Evolutionary conservation across 2,888 invertebrate genomes (phyloP), one percentile per base, ranked within the genome.

Genomic region (Liodrosophila aerea): DNA sequence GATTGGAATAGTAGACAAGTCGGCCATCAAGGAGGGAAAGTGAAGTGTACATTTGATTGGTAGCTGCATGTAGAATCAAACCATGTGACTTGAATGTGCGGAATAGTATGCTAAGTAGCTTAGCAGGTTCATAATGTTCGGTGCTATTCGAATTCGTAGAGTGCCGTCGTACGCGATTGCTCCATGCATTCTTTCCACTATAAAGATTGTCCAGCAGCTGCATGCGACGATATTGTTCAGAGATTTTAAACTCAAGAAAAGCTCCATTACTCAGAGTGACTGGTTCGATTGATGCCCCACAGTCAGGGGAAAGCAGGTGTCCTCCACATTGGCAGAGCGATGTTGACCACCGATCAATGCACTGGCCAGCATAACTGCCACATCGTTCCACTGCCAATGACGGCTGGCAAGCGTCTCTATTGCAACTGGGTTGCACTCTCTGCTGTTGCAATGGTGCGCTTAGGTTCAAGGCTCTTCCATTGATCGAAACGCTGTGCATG

Each of bases 401-500:
- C 0, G 90, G 89, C 50, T 91, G 92, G 76, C 95, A 95, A 0
- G 93, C 93, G 73, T 92, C 93, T 60, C 97, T 92, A 46, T 93
- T 93, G 87, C 98, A 98, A 5, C 94, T 94, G 11, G 94, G 91
- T 57, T 93, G 93, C 2, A 97, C 93, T 1, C 94, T 94, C 4
- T 93, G 92, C 2, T 95, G 93, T 45, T 93, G 91, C 1, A 96
- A 76, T 0, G 97, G 96, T 73, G 92, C 94, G 59, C 95, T 95
- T 47, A 97, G 91, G 87, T 97, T 97, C 16, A 97, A 88, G 0
- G 93, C 91, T 15, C 96, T 92, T 2, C 97, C 97, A 85, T 98
- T 97, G 50, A 98, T 93, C 0, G 95, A 93, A 1, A 98, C 94
- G 73, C 96, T 96, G 86, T 97, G 97, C 72, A 98, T 93, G 87